Conservation (phyloP, 2,888 invertebrate species). For the Clitarchus hookeri region DNA sequence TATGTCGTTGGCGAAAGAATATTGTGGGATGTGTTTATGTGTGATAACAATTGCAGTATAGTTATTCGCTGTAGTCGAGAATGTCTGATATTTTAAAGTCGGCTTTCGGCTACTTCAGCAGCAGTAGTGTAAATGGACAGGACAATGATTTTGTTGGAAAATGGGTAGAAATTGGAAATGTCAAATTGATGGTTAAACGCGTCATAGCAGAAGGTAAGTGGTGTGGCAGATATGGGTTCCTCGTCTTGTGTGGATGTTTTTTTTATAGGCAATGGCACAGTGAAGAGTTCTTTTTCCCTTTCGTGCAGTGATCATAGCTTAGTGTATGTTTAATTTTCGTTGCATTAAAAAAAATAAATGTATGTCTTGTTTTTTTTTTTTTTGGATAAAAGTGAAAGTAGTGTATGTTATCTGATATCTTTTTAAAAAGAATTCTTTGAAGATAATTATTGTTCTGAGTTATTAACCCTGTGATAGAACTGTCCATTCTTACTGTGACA, state of each 20-base stretch:
- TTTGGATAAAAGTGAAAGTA: too few species aligned
- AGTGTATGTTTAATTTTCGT: too few species aligned
- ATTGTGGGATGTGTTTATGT: not conserved
- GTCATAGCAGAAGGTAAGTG: slow-evolving; percentile 93
- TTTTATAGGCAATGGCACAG: slow-evolving; percentile 33
- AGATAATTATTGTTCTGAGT: too few species aligned
- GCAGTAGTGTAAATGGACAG: slow-evolving; percentile 59
- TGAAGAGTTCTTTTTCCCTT: too few species aligned
- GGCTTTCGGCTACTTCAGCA: slow-evolving; percentile 87
- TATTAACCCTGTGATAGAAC: too few species aligned
- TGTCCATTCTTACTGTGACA: too few species aligned
- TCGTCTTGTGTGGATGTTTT: not conserved
- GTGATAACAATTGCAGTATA: not conserved
- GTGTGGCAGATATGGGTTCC: not conserved
- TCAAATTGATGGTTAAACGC: slow-evolving; percentile 86
- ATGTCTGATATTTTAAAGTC: slow-evolving; percentile 92
- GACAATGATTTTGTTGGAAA: slow-evolving; percentile 94
- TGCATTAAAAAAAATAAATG: too few species aligned
- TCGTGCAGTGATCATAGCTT: too few species aligned
- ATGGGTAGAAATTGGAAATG: slow-evolving; percentile 86
- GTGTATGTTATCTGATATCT: too few species aligned
- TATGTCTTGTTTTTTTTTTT: too few species aligned
- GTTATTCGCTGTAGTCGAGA: not conserved
- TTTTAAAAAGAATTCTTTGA: too few species aligned
- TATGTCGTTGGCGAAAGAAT: not conserved